Conservation (phyloP, 2,797 vertebrate genomes). For the Hipposideros larvatus region DNA sequence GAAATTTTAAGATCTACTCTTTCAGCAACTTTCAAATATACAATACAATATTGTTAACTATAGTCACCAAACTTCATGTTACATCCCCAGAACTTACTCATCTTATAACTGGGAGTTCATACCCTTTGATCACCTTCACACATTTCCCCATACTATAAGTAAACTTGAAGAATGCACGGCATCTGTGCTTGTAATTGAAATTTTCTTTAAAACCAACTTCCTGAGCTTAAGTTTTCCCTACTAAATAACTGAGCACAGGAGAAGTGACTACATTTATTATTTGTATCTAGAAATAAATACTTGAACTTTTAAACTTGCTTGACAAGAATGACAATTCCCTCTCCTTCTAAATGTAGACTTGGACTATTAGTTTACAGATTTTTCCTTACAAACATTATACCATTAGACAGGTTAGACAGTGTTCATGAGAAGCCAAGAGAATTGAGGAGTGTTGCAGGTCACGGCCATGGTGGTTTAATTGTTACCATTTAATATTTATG, state of each 20-base stretch:
- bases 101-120: neutral
- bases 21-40: neutral
- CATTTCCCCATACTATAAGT: neutral
- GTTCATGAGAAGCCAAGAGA: conserved; percentile 49
- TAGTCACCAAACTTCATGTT: neutral
- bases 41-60: neutral
- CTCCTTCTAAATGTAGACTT: neutral
- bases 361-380: neutral
- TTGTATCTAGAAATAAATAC: neutral
- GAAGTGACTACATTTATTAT: conserved; percentile 27
- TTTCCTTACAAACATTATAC: neutral
- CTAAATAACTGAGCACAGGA: neutral
- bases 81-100: neutral
- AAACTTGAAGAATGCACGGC: neutral
- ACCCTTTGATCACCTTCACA: neutral
- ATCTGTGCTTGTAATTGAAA: neutral
- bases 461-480: conserved; percentile 28
- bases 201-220: neutral
- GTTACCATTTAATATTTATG: conserved; percentile 62
- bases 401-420: neutral
- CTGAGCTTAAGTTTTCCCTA: neutral
- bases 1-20: neutral
- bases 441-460: conserved; percentile 75
- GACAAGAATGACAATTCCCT: neutral
- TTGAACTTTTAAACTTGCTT: conserved; percentile 9